Evolutionary conservation across 1,140 invertebrate species (phyloP), one percentile per base, ranked within the genome.

Genomic region (Drosophila grimshawi): DNA sequence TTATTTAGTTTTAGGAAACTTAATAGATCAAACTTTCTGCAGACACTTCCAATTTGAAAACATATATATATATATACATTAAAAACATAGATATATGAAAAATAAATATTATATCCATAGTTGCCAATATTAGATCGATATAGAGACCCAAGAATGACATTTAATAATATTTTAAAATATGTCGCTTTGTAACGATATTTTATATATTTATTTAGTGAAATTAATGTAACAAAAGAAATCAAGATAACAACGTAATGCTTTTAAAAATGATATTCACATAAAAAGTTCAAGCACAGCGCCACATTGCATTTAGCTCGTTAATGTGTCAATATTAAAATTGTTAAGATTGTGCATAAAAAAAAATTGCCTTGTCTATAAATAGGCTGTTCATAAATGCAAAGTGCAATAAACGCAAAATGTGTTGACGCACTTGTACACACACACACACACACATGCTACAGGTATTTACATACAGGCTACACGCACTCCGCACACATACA

Each of bases 261-360:
- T n/a, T 10, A n/a, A 43, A n/a, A 27, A 30, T 64, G 33, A 55
- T 78, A 57, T 55, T 48, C 65, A 29, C 74, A 81, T 76, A 32
- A 67, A 69, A 70, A 80, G 83, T 88, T 80, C 79, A 86, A 86
- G 55, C 61, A 78, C 78, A 78, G 19, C 3, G 19, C 55, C 19
- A 27, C 19, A 8, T 30, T 27, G 29, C 8, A 7, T 32, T 60
- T 56, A 43, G 52, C 39, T 45, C 56, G 49, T 57, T 80, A 82
- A 88, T 80, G 72, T 86, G 83, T 82, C 83, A 88, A 86, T 86
- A 86, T 82, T 79, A 27, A 80, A 79, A 82, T 70, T 76, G 79
- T 77, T 60, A 63, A 68, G 72, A 73, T 48, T 77, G 49, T 45
- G 46, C 32, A 48, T n/a, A 43, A 8, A 5, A 4, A 37, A 55